phyloP scores from a whole-genome alignment of 2,113 vertebrate species.

The Cryptotis parvus region DNA sequence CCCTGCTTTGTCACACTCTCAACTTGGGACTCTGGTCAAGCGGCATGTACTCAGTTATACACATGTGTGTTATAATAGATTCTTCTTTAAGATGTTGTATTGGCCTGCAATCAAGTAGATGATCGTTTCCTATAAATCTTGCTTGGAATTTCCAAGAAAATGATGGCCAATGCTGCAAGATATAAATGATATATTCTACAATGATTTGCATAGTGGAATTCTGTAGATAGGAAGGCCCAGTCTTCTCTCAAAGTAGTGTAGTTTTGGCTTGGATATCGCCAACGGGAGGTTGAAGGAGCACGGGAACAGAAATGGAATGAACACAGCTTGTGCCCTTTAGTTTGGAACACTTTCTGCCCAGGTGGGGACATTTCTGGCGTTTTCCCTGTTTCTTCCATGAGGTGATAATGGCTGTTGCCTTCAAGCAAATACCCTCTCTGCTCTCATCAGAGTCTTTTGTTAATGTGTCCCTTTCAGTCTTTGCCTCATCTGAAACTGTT shows the following conservation, averaged over 20 bases:
- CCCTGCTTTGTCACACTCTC: no score
- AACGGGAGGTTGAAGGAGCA: neutral
- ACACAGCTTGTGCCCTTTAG: neutral
- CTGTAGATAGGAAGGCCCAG: neutral
- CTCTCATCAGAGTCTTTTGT: neutral
- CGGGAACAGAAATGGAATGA: neutral
- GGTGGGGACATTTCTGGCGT: neutral
- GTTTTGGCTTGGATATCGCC: neutral
- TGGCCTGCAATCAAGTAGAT: neutral
- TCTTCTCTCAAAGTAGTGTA: neutral
- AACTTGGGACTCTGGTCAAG: neutral
- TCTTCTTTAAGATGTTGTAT: neutral
- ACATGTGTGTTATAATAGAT: neutral
- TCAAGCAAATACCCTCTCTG: neutral
- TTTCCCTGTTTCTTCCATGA: neutral
- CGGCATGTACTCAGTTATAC: neutral
- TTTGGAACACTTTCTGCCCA: neutral
- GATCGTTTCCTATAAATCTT: neutral
- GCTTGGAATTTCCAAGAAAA: neutral
- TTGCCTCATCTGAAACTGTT: constrained; percentile 14
- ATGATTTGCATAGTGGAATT: neutral
- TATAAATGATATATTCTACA: neutral
- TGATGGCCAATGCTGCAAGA: neutral
- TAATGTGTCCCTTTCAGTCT: neutral
- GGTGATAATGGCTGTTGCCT: neutral